Evolutionary conservation across 2,888 invertebrate genomes (phyloP).

Genomic region (Eristalis pertinax): DNA sequence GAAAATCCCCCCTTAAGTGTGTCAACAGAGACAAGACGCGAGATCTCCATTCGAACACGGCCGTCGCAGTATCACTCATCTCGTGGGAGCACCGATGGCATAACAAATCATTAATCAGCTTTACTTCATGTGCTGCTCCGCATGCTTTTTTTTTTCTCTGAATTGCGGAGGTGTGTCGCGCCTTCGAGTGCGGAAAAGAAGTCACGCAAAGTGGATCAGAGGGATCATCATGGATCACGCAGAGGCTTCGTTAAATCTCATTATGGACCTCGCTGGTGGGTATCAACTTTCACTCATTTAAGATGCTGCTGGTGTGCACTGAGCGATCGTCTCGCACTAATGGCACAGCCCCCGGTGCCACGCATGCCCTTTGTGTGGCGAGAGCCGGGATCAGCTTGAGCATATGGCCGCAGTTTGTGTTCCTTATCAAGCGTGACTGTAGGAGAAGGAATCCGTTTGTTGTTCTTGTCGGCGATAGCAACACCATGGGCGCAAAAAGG

Average conservation of each 20-base stretch:
- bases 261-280: constrained; percentile 21
- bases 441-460: constrained; percentile 50
- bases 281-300: constrained; percentile 63
- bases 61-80: not conserved
- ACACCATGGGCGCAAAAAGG: constrained; percentile 28
- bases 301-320: not conserved
- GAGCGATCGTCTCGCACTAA: no score
- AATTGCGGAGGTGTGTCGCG: not conserved
- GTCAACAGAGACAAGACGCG: not conserved
- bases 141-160: no score
- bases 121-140: constrained; percentile 16
- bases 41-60: not conserved
- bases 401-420: constrained; percentile 64
- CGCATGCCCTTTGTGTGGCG: not conserved
- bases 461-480: constrained; percentile 41
- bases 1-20: not conserved
- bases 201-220: not conserved
- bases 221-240: not conserved
- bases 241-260: constrained; percentile 24
- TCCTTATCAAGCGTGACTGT: constrained; percentile 52
- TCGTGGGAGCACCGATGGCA: constrained; percentile 7
- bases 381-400: not conserved
- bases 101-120: constrained; percentile 60
- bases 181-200: not conserved
- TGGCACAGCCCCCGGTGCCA: not conserved